Evolutionary conservation across 1,140 invertebrate species (phyloP), one percentile per base, ranked within the genome.

Genomic region (Pachyrhynchus sulphureomaculatus): DNA sequence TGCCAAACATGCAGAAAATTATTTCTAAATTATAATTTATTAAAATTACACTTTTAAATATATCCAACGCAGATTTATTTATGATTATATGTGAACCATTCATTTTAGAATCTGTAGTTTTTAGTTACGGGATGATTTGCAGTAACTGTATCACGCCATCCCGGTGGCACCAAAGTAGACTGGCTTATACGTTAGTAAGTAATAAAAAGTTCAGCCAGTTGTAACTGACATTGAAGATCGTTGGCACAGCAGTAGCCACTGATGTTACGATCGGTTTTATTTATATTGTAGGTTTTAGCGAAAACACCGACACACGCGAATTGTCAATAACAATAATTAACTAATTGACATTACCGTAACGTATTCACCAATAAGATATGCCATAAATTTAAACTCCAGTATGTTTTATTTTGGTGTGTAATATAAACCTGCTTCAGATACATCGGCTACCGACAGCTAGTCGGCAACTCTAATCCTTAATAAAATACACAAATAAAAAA

Each of bases 301-400:
- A 58, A 64, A 66, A 52, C 62, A 61, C 47, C 37, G 47, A 60
- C 57, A 29, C 72, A 73, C 70, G 72, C 72, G 65, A 73, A 71
- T 68, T 65, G 65, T 68, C 70, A 72, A 73, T 73, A 73, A 73
- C 72, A 73, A 72, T 73, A 73, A 73, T 73, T 73, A 73, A 73
- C 67, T 73, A 73, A 73, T 73, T 72, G 72, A 66, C 64, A 55
- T n/a, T n/a, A n/a, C n/a, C n/a, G n/a, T n/a, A n/a, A n/a, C n/a
- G n/a, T n/a, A n/a, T n/a, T n/a, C n/a, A n/a, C n/a, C 26, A 29
- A 29, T 29, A 29, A 29, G 26, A 29, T 29, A 9, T 6, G 26
- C 12, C 8, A 29, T 29, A 29, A 2, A 29, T 29, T n/a, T n/a
- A n/a, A n/a, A n/a, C n/a, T n/a, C n/a, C n/a, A n/a, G n/a, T n/a